These are phyloP conservation scores for Pachycephus smyrnensis DNA, from an alignment of 2,888 invertebrate species.

Conservation along the genomic window DNA sequence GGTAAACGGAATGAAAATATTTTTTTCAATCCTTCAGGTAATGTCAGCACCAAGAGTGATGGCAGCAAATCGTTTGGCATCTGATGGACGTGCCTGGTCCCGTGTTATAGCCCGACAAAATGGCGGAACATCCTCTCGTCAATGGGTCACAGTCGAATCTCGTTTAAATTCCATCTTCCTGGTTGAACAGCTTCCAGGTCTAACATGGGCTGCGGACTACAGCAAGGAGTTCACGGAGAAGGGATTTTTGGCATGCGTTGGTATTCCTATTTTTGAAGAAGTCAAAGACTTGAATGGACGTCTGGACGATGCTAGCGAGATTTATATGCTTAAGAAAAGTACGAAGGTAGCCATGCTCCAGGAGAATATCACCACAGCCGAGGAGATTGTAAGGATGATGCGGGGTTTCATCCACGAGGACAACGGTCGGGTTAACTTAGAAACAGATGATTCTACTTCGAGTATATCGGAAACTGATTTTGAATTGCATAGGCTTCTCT, in stretches of 20 bases:
- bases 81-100: slow-evolving; percentile 80
- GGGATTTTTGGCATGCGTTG: slow-evolving; percentile 81
- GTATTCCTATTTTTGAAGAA: slow-evolving; percentile 71
- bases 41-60: slow-evolving; percentile 82
- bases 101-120: slow-evolving; percentile 76
- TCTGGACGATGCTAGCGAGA: slow-evolving; percentile 13
- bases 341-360: slow-evolving; percentile 47
- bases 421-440: slow-evolving; percentile 30
- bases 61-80: slow-evolving; percentile 85
- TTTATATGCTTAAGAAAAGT: not conserved
- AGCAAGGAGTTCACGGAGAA: slow-evolving; percentile 74
- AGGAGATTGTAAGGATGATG: slow-evolving; percentile 70
- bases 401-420: slow-evolving; percentile 71
- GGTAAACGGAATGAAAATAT: not conserved
- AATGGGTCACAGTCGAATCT: slow-evolving; percentile 86
- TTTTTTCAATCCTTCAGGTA: slow-evolving; percentile 63
- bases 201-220: slow-evolving; percentile 76
- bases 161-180: slow-evolving; percentile 72
- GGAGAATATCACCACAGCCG: slow-evolving; percentile 69
- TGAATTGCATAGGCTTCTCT: slow-evolving; percentile 23
- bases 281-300: slow-evolving; percentile 11
- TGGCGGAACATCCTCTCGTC: slow-evolving; percentile 83
- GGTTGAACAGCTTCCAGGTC: slow-evolving; percentile 81
- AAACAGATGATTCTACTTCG: slow-evolving; percentile 20
- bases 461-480: slow-evolving; percentile 15